Base-by-base conservation (phyloP, 2,113 vertebrate genomes). In the Halcyon senegalensis region DNA sequence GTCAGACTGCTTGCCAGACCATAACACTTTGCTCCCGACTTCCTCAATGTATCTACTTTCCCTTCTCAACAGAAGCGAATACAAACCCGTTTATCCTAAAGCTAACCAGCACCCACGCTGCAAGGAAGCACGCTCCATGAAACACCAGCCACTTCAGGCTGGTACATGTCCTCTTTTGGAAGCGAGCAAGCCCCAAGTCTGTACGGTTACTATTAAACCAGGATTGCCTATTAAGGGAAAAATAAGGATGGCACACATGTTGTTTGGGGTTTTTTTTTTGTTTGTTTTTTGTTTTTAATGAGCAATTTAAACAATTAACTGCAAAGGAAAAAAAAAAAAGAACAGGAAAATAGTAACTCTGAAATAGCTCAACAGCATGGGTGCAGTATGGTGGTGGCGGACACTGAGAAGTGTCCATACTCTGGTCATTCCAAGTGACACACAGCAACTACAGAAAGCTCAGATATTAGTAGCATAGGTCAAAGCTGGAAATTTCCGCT, bases 91-190 rank as follows among this genome's bases (percentile, higher is more conserved):
- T 48, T 23, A 27, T 20, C 14, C 17, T 35, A 17, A 76, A 86
- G 15, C 25, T 33, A 13, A 59, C 27, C 1, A 48, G 41, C 11
- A 46, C 5, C 25, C 63, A 43, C 8, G 10, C 16, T 0, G 0
- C 70, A 44, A 44, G 70, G 58, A 76, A 62, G 37, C 19, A 25
- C 0, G 1, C 25, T 76, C 70, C 72, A 25, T 8, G 21, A 41
- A 62, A 73, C 28, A 72, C 12, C 33, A 35, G 39, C 11, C 35
- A 27, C 21, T 50, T 60, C 81, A 67, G 24, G 31, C 10, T 59
- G 59, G 17, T 27, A 43, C 5, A 10, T 16, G 27, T 13, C 67
- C 37, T 70, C 67, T 20, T 88, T 69, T 55, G 68, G 75, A 92
- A 90, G 92, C 0, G 13, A 80, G 33, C 59, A 73, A 86, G 75